These are phyloP conservation scores for Cacatua alba DNA, from an alignment of 2,113 vertebrate species.

Conservation along the genomic window DNA sequence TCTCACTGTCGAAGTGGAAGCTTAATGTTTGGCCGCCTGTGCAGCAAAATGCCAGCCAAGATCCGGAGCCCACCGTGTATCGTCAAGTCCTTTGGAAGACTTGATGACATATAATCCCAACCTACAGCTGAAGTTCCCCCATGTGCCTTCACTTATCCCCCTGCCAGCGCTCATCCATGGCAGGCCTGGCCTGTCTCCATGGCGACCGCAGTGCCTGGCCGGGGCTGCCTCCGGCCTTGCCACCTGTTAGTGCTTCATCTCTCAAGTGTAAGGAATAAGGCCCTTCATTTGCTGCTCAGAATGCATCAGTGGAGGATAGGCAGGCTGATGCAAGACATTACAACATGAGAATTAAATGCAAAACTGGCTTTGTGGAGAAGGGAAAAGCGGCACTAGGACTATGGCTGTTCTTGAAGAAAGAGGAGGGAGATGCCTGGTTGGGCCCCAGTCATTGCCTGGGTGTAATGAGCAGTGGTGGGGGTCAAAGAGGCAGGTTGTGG, in stretches of 20 bases:
- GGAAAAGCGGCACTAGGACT: neutral
- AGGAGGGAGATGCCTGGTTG: slow-evolving; percentile 29
- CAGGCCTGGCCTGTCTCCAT: slow-evolving; percentile 76
- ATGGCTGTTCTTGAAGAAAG: neutral
- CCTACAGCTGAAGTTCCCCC: slow-evolving; percentile 25
- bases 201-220: slow-evolving; percentile 64
- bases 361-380: neutral
- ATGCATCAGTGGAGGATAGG: neutral
- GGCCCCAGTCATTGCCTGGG: neutral
- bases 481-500: neutral
- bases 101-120: neutral
- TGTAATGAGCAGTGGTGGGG: slow-evolving; percentile 6
- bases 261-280: slow-evolving; percentile 63
- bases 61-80: neutral
- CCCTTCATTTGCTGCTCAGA: slow-evolving; percentile 54
- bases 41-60: neutral
- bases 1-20: neutral
- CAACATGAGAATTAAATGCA: neutral
- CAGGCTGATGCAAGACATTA: neutral
- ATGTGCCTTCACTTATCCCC: neutral
- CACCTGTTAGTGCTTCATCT: slow-evolving; percentile 78
- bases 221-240: slow-evolving; percentile 73
- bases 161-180: slow-evolving; percentile 64
- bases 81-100: neutral
- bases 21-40: neutral